A percentile compares a stretch with the other conserved stretches of the same genome.
These are phyloP conservation scores for Cyrtodaria siliqua DNA, from an alignment of 2,888 invertebrate species.

Conservation along the genomic window DNA sequence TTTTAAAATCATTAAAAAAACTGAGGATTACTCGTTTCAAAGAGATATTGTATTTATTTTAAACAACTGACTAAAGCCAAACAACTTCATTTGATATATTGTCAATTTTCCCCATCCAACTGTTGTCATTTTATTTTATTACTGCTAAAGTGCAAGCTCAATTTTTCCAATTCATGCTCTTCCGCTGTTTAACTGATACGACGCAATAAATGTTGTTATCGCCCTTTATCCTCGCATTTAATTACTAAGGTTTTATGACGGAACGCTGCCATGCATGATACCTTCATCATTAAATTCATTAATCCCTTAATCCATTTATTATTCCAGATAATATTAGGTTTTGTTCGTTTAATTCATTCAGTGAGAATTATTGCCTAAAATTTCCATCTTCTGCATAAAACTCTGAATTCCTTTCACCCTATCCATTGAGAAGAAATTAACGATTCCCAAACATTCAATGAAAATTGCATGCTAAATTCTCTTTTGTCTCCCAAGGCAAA, in stretches of 20 bases:
- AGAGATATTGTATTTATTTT: no score
- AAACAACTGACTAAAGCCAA: no score
- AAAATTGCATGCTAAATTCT: conserved; percentile 5
- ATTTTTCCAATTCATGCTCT: conserved; percentile 11
- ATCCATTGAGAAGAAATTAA: not conserved
- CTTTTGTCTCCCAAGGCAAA: conserved; percentile 4
- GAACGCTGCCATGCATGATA: conserved; percentile 18
- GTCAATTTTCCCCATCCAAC: no score
- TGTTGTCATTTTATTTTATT: conserved; percentile 13
- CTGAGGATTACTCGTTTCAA: no score
- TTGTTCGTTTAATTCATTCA: conserved; percentile 1
- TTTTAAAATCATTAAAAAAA: no score
- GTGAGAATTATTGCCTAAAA: not conserved
- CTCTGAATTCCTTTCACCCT: not conserved
- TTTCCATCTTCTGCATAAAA: not conserved
- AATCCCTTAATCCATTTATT: conserved; percentile 23
- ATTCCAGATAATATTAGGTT: conserved; percentile 10
- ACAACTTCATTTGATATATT: no score
- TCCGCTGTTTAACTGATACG: conserved; percentile 1
- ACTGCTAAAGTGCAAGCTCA: conserved; percentile 2
- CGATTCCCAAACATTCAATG: not conserved
- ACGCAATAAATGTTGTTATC: conserved; percentile 22
- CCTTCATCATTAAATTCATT: conserved; percentile 15
- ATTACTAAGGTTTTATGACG: conserved; percentile 7
- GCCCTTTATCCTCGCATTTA: conserved; percentile 25